Conservation (phyloP, 1,140 invertebrate genomes). For the Fopius arisanus region DNA sequence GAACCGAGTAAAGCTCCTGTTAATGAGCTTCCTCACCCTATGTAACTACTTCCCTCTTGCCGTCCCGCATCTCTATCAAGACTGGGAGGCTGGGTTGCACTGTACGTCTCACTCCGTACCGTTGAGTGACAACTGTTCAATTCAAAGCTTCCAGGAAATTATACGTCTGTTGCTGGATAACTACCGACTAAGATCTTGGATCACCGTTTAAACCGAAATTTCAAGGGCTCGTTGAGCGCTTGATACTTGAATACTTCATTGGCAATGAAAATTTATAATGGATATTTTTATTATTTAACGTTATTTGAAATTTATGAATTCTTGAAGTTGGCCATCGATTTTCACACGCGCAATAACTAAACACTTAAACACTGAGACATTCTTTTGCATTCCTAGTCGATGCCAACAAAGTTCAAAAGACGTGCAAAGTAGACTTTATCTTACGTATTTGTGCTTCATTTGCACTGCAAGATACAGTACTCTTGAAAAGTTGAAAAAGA, state of each 20-base stretch:
- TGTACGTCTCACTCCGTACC: slow-evolving; percentile 45
- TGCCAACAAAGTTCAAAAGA: too few species aligned
- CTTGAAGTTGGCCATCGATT: too few species aligned
- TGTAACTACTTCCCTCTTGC: neutral
- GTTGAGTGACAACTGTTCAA: slow-evolving; percentile 50
- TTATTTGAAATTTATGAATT: too few species aligned
- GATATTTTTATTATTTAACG: neutral
- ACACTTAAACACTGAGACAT: too few species aligned
- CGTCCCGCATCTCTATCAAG: slow-evolving; percentile 27
- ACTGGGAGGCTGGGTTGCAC: slow-evolving; percentile 58
- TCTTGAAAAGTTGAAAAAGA: neutral
- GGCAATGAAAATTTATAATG: neutral
- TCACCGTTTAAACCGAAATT: neutral
- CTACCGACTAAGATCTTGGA: slow-evolving; percentile 7
- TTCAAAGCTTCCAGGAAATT: slow-evolving; percentile 62
- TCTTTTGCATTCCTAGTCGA: too few species aligned
- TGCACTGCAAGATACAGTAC: too few species aligned
- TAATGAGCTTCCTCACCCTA: slow-evolving; percentile 65
- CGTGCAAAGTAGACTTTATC: too few species aligned
- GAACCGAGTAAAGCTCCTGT: slow-evolving; percentile 56
- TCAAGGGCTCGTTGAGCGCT: slow-evolving; percentile 34
- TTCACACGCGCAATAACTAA: too few species aligned
- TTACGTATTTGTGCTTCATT: too few species aligned
- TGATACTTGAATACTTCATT: neutral
- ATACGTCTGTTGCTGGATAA: slow-evolving; percentile 55